Conservation (phyloP, 2,797 vertebrate species). For the Manis javanica region DNA sequence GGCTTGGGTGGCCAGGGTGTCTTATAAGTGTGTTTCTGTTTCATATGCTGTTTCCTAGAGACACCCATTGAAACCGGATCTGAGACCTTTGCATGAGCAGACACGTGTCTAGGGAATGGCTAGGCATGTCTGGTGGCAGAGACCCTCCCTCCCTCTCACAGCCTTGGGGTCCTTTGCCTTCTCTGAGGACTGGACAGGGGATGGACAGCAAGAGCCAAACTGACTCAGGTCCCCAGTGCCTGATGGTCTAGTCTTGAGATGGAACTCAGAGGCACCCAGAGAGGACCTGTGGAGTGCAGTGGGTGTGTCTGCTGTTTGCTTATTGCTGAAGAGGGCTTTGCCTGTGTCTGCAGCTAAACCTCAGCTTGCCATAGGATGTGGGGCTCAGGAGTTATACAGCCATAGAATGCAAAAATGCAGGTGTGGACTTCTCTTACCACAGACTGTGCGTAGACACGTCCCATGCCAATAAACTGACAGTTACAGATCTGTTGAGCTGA, state of each 20-base stretch:
- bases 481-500: slow-evolving; percentile 54
- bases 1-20: not conserved
- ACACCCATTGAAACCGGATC: not conserved
- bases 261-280: not conserved
- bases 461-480: slow-evolving; percentile 82
- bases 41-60: not conserved
- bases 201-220: not conserved
- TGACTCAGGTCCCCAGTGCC: not conserved
- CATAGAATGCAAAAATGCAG: slow-evolving; percentile 84
- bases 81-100: not conserved
- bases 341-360: slow-evolving; percentile 62
- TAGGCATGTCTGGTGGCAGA: not conserved
- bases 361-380: slow-evolving; percentile 81
- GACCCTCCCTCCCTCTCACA: not conserved
- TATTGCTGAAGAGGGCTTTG: accelerated
- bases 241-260: accelerated
- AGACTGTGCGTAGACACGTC: slow-evolving; percentile 65
- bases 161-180: not conserved
- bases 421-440: slow-evolving; percentile 62
- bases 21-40: not conserved
- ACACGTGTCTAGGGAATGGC: not conserved
- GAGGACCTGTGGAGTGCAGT: accelerated
- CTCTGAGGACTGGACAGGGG: not conserved
- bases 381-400: slow-evolving; percentile 82
- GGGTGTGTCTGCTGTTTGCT: accelerated